phyloP scores from a whole-genome alignment of 2,797 vertebrate species.

The Ceyx erithaca region DNA sequence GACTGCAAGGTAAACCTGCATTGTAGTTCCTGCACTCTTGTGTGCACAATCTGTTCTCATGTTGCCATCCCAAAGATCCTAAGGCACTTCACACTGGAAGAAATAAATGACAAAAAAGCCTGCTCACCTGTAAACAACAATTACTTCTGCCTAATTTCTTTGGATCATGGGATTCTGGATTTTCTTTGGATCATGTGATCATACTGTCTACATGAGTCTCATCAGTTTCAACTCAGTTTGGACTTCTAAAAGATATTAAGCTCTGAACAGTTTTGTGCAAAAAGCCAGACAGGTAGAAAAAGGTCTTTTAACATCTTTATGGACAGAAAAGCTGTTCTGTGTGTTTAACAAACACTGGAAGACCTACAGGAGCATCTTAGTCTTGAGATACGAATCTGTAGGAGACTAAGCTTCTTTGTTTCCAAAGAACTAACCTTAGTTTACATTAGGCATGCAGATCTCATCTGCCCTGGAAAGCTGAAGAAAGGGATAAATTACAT shows the following conservation, averaged over 20 bases:
- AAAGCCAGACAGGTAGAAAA: background rate
- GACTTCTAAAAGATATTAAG: background rate
- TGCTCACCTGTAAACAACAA: background rate
- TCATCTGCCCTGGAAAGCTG: background rate
- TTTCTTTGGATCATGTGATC: background rate
- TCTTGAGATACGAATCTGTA: background rate
- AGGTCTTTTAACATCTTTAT: background rate
- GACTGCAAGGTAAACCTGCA: background rate
- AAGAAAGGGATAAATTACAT: background rate
- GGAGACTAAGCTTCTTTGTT: background rate
- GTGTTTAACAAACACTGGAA: background rate
- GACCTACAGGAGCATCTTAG: background rate
- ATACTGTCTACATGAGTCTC: background rate
- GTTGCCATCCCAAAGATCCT: background rate
- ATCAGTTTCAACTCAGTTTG: background rate
- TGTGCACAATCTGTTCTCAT: background rate
- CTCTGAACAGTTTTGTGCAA: background rate
- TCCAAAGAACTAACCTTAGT: background rate
- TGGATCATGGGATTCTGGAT: background rate
- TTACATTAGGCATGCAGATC: background rate
- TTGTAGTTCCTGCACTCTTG: background rate
- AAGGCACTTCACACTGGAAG: background rate
- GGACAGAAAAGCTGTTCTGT: background rate
- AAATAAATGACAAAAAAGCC: background rate
- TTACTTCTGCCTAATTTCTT: background rate